phyloP scores from a whole-genome alignment of 2,888 invertebrate genomes.

The Proisotoma minuta region DNA sequence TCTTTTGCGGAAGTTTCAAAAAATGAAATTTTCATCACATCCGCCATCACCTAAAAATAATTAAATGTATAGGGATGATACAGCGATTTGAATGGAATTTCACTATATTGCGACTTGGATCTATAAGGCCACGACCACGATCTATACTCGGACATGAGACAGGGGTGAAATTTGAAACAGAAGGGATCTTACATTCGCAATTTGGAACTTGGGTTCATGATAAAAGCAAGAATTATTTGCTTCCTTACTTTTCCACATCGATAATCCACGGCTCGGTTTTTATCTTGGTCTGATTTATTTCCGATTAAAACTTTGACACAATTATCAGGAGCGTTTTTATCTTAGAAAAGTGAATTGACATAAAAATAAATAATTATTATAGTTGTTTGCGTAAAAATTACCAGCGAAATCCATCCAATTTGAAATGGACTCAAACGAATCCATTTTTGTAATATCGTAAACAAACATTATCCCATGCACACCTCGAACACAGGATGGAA shows the following conservation, averaged over 20 bases:
- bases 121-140: neutral
- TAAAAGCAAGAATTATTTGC: too few species aligned
- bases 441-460: conserved; percentile 39
- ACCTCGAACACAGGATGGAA: conserved; percentile 43
- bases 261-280: conserved; percentile 28
- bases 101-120: too few species aligned
- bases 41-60: conserved; percentile 34
- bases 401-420: conserved; percentile 45
- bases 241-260: conserved; percentile 38
- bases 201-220: too few species aligned
- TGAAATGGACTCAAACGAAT: conserved; percentile 36
- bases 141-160: too few species aligned
- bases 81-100: neutral
- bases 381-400: too few species aligned
- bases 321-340: conserved; percentile 40
- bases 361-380: too few species aligned
- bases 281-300: conserved; percentile 41
- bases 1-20: conserved; percentile 44
- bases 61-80: neutral
- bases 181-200: too few species aligned
- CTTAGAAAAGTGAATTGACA: too few species aligned
- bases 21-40: conserved; percentile 39
- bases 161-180: too few species aligned
- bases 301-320: conserved; percentile 42
- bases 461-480: conserved; percentile 46